Evolutionary conservation across 1,140 invertebrate genomes (phyloP).

Genomic region (Leptoteleia sp.): DNA sequence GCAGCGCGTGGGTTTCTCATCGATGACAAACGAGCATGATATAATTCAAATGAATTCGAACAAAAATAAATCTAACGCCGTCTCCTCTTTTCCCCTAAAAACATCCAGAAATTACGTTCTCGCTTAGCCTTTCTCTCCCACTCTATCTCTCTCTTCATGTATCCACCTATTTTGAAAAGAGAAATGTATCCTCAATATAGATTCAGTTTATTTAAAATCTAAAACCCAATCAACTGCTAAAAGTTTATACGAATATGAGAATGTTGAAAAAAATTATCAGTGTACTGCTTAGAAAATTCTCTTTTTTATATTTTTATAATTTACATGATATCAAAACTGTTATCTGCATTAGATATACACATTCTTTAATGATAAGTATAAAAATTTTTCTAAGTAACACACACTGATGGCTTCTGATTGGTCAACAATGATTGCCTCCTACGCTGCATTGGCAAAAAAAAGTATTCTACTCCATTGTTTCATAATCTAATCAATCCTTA

Average conservation of each 20-base stretch:
- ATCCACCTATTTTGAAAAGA: conserved; percentile 28
- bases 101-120: conserved; percentile 25
- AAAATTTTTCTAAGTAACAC: conserved; percentile 35
- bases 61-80: conserved; percentile 30
- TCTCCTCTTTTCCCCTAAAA: conserved; percentile 23
- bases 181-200: conserved; percentile 6
- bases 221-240: background rate
- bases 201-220: conserved; percentile 3
- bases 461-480: conserved; percentile 34
- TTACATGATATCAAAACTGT: background rate
- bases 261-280: too few species aligned
- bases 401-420: conserved; percentile 15
- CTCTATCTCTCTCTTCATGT: conserved; percentile 25
- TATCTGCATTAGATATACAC: too few species aligned
- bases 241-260: too few species aligned
- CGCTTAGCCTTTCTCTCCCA: conserved; percentile 23
- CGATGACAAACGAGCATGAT: conserved; percentile 13
- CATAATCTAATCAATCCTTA: conserved; percentile 34
- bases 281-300: conserved; percentile 14
- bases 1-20: conserved; percentile 72
- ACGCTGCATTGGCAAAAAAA: conserved; percentile 59
- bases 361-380: too few species aligned
- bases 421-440: conserved; percentile 53
- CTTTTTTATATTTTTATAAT: background rate
- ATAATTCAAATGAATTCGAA: background rate